Percentiles rank a stretch among this genome's conserved stretches.
Conservation (phyloP, 2,888 invertebrate genomes). For the Seira ritae region DNA sequence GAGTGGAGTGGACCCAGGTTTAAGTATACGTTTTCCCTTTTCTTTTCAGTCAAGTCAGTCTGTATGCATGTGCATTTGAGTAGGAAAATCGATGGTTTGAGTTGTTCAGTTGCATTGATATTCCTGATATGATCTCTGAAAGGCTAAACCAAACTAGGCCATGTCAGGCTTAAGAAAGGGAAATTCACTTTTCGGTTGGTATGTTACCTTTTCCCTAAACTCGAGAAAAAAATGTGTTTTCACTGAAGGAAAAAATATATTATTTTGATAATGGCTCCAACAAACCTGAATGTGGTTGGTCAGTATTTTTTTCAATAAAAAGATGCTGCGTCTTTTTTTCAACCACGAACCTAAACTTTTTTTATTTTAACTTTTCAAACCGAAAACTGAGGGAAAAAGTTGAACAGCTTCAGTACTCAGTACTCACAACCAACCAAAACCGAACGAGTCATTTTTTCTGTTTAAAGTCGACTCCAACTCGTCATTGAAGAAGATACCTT, state of each 20-base stretch:
- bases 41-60: too few species aligned
- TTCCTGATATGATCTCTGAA: too few species aligned
- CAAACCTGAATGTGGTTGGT: constrained; percentile 29
- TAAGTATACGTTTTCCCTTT: too few species aligned
- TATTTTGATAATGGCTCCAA: constrained; percentile 50
- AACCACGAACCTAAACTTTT: not conserved
- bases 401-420: not conserved
- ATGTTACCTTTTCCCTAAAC: too few species aligned
- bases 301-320: not conserved
- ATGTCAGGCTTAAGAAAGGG: too few species aligned
- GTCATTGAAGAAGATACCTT: not conserved
- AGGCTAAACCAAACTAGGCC: too few species aligned
- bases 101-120: too few species aligned
- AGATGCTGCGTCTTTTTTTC: not conserved
- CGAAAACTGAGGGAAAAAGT: not conserved
- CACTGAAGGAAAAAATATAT: constrained; percentile 28
- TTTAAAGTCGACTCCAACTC: not conserved
- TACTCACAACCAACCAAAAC: too few species aligned
- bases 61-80: too few species aligned
- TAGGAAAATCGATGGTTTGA: too few species aligned
- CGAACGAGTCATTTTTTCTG: not conserved
- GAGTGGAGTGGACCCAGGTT: too few species aligned
- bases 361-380: not conserved
- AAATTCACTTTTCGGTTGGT: too few species aligned
- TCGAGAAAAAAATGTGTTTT: constrained; percentile 35